A percentile compares a stretch with the other conserved stretches of the same genome.
These are phyloP conservation scores for Poicephalus meyeri DNA, from an alignment of 2,113 vertebrate species.

Conservation along the genomic window DNA sequence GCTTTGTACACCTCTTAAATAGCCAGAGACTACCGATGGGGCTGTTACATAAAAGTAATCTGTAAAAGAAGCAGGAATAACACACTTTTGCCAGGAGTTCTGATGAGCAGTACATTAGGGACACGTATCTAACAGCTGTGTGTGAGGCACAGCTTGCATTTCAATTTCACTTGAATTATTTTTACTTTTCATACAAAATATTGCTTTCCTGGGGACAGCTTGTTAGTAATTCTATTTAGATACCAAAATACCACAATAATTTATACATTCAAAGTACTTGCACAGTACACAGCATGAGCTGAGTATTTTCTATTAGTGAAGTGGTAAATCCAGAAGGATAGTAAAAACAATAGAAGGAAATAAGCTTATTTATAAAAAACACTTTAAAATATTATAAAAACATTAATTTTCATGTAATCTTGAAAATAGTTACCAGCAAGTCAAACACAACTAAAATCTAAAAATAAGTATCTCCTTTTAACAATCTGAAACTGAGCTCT, in stretches of 20 bases:
- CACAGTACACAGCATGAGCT: accelerated
- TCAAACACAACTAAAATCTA: background rate
- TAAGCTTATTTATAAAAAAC: background rate
- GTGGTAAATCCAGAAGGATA: background rate
- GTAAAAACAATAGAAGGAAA: background rate
- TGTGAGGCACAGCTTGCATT: background rate
- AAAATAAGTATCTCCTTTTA: background rate
- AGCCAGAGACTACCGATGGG: background rate
- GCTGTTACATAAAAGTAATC: background rate
- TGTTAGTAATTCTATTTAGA: background rate
- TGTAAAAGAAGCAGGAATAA: background rate
- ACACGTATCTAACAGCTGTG: background rate
- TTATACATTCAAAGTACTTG: background rate
- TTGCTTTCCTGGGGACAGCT: background rate
- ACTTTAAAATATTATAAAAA: background rate
- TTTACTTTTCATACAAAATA: background rate
- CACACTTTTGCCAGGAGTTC: background rate
- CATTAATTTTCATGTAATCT: background rate
- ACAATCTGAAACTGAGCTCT: background rate
- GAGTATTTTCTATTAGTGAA: background rate
- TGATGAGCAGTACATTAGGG: background rate
- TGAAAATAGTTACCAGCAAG: background rate
- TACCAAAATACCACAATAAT: background rate
- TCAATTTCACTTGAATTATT: background rate
- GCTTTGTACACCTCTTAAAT: background rate